These are phyloP conservation scores for Tragelaphus strepsiceros DNA, from an alignment of 2,113 vertebrate species.

Conservation along the genomic window DNA sequence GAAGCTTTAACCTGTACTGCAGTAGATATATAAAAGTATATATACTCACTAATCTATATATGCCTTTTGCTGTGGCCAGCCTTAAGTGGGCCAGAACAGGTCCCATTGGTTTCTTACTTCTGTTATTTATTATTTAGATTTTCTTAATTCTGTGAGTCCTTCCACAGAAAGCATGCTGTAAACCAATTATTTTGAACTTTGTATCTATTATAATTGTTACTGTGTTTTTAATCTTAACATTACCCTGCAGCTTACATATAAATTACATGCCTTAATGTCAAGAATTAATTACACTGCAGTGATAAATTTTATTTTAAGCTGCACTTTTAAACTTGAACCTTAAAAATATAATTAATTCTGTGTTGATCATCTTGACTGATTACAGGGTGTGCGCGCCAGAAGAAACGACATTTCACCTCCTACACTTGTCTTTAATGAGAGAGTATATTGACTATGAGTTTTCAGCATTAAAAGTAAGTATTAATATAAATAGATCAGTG, in stretches of 20 bases:
- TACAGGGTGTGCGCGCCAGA: slow-evolving; percentile 94
- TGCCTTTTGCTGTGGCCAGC: neutral
- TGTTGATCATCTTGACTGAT: slow-evolving; percentile 68
- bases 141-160: slow-evolving; percentile 29
- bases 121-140: neutral
- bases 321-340: slow-evolving; percentile 45
- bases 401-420: slow-evolving; percentile 97
- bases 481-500: neutral
- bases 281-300: neutral
- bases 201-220: neutral
- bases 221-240: slow-evolving; percentile 24
- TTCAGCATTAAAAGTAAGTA: slow-evolving; percentile 91
- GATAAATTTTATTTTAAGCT: slow-evolving; percentile 39
- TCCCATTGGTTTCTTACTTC: neutral
- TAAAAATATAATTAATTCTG: slow-evolving; percentile 66
- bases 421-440: slow-evolving; percentile 98
- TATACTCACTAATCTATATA: neutral
- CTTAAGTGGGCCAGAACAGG: neutral
- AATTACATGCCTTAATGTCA: neutral
- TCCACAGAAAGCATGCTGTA: neutral
- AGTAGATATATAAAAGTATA: neutral
- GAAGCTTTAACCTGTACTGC: neutral
- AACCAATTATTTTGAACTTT: slow-evolving; percentile 32
- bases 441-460: slow-evolving; percentile 99
- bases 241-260: neutral